Evolutionary conservation across 2,888 invertebrate genomes (phyloP).

Genomic region (Nephrotoma guestfalica): DNA sequence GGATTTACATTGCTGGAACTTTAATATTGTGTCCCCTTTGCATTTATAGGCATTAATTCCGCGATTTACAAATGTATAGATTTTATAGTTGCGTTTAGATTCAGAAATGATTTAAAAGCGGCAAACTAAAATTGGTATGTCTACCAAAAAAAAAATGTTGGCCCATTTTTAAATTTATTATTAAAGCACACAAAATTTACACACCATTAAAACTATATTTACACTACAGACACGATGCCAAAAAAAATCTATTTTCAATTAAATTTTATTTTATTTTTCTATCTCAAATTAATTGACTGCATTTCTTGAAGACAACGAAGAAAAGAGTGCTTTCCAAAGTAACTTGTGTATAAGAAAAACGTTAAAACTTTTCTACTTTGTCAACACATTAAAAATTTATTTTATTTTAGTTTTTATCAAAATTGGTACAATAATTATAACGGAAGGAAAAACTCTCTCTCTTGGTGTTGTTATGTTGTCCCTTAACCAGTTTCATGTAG

Average conservation of each 20-base stretch:
- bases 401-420: background rate
- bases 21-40: no score
- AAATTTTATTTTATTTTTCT: background rate
- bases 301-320: background rate
- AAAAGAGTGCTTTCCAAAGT: background rate
- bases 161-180: background rate
- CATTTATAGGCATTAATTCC: no score
- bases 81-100: no score
- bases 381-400: background rate
- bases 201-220: background rate
- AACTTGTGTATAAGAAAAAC: background rate
- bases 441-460: background rate
- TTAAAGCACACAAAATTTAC: background rate
- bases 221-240: background rate
- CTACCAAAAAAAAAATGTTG: background rate
- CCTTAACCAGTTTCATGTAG: background rate
- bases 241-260: background rate
- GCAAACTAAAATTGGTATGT: background rate
- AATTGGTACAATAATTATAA: background rate
- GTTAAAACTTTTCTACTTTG: background rate
- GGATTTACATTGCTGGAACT: no score
- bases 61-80: no score
- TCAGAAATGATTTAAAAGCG: no score
- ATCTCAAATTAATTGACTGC: background rate
- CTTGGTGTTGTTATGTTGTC: background rate